phyloP scores from a whole-genome alignment of 2,888 invertebrate genomes.

The Scrobipalpa costella region DNA sequence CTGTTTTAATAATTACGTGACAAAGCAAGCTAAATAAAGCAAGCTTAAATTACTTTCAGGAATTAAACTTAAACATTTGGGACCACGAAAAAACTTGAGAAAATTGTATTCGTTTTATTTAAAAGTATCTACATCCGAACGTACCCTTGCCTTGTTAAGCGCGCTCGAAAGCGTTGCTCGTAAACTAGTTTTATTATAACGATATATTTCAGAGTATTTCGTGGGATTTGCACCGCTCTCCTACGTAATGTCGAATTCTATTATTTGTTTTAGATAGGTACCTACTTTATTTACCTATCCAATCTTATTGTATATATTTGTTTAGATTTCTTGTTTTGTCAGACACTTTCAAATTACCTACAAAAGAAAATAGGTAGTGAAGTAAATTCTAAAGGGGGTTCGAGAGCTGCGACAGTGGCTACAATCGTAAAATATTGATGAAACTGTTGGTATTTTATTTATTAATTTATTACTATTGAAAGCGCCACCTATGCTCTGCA shows the following conservation, averaged over 20 bases:
- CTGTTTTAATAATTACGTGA: no score
- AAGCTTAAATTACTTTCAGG: no score
- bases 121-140: slow-evolving; percentile 24
- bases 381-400: no score
- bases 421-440: no score
- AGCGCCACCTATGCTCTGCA: no score
- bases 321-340: neutral
- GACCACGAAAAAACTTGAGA: neutral
- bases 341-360: no score
- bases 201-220: slow-evolving; percentile 44
- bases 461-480: no score
- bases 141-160: slow-evolving; percentile 29
- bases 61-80: neutral
- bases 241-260: slow-evolving; percentile 34
- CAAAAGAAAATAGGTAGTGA: no score
- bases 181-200: slow-evolving; percentile 52
- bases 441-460: no score
- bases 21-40: no score
- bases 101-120: neutral
- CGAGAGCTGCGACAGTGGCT: no score
- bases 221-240: slow-evolving; percentile 33
- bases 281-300: neutral
- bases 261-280: slow-evolving; percentile 1
- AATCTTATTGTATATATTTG: no score
- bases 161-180: slow-evolving; percentile 37